Conservation (phyloP, 2,113 vertebrate species). For the Stegastes partitus region DNA sequence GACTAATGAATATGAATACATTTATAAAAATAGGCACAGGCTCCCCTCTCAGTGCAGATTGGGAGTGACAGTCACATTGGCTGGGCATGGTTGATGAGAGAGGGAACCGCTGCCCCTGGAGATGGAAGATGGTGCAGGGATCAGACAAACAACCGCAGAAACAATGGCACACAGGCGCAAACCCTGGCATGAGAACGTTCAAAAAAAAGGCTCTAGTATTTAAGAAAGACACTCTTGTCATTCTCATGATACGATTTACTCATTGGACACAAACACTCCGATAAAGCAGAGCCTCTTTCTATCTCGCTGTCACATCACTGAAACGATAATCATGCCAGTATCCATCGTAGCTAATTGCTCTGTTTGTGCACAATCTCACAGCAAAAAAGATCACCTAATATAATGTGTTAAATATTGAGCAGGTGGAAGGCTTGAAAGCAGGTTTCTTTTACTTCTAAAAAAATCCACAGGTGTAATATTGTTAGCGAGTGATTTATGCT, state of each 20-base stretch:
- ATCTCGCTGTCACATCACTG: conserved; percentile 18
- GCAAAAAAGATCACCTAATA: conserved; percentile 41
- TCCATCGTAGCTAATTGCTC: conserved; percentile 61
- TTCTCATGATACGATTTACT: conserved; percentile 37
- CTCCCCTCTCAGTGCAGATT: conserved; percentile 74
- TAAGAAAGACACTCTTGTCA: conserved; percentile 53
- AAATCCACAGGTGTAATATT: conserved; percentile 67
- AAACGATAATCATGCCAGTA: conserved; percentile 40
- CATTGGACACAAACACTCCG: conserved; percentile 33
- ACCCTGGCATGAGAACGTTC: conserved; percentile 44
- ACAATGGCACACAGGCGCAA: conserved; percentile 21
- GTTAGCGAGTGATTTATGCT: conserved; percentile 61
- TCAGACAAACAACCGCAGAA: conserved; percentile 62
- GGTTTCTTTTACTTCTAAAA: conserved; percentile 57
- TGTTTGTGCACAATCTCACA: conserved; percentile 44
- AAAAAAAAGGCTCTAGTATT: conserved; percentile 44
- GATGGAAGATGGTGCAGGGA: conserved; percentile 70
- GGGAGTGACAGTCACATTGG: conserved; percentile 82
- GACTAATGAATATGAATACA: conserved; percentile 86
- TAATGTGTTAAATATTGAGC: conserved; percentile 44
- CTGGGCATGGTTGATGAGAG: conserved; percentile 77
- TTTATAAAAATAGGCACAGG: conserved; percentile 82
- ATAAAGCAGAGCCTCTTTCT: conserved; percentile 26
- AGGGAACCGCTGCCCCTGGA: conserved; percentile 69
- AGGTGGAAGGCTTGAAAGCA: conserved; percentile 49